Percentiles rank a stretch among this genome's conserved stretches.
phyloP scores from a whole-genome alignment of 2,113 vertebrate species.

The Tachuris rubrigastra region DNA sequence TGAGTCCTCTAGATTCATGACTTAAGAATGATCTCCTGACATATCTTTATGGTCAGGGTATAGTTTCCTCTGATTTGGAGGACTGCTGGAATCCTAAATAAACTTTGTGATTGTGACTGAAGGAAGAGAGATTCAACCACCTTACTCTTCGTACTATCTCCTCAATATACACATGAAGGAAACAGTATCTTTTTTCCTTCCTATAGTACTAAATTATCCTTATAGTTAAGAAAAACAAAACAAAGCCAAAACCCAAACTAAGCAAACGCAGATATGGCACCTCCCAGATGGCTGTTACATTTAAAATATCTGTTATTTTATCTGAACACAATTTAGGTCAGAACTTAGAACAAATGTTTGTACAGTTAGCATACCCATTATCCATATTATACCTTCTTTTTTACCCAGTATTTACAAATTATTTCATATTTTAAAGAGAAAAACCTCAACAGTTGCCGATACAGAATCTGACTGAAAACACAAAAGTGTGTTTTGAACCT shows the following conservation, averaged over 20 bases:
- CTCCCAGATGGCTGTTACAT: neutral
- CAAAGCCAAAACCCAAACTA: fast-evolving
- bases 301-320: neutral
- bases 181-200: neutral
- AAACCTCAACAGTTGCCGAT: neutral
- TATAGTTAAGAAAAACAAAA: neutral
- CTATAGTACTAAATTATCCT: neutral
- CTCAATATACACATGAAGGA: neutral
- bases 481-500: neutral
- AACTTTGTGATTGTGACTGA: neutral
- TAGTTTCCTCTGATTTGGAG: neutral
- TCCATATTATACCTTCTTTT: fast-evolving
- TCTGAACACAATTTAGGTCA: neutral
- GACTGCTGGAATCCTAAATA: neutral
- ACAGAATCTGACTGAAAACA: neutral
- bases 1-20: neutral
- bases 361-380: neutral
- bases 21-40: neutral
- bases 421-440: neutral
- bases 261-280: neutral
- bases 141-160: neutral
- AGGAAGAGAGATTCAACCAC: neutral
- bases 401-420: neutral
- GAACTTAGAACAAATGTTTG: neutral
- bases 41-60: neutral